Evolutionary conservation across 2,797 vertebrate species (phyloP).

Genomic region (Protosalanx chinensis): DNA sequence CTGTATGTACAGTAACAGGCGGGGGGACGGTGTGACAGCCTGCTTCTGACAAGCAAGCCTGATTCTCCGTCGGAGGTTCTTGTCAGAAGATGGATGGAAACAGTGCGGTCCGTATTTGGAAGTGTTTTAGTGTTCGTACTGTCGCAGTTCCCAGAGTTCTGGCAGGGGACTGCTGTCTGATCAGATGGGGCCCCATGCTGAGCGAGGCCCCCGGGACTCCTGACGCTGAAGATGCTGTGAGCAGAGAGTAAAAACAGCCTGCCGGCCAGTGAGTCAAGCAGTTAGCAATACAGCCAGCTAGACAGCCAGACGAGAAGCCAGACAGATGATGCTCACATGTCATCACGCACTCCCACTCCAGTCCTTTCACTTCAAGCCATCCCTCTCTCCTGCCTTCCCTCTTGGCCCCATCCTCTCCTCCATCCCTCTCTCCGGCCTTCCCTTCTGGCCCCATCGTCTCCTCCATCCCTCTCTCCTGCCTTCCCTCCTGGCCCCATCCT

Average conservation of each 20-base stretch:
- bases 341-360: slow-evolving; percentile 46
- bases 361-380: slow-evolving; percentile 5
- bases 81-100: too few species aligned
- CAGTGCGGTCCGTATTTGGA: too few species aligned
- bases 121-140: too few species aligned
- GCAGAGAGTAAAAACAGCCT: slow-evolving; percentile 51
- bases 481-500: neutral
- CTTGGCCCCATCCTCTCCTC: neutral
- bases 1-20: neutral
- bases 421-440: neutral
- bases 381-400: slow-evolving; percentile 16
- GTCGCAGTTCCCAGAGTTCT: slow-evolving; percentile 45
- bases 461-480: slow-evolving; percentile 26
- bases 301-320: slow-evolving; percentile 32
- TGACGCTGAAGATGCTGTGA: slow-evolving; percentile 44
- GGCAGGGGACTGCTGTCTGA: slow-evolving; percentile 58
- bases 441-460: slow-evolving; percentile 20
- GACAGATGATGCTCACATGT: slow-evolving; percentile 51
- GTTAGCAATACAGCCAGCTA: slow-evolving; percentile 28
- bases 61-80: too few species aligned
- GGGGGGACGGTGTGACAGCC: too few species aligned
- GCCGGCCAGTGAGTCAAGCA: too few species aligned
- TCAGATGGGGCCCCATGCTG: slow-evolving; percentile 69
- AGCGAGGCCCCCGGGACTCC: slow-evolving; percentile 55
- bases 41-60: too few species aligned